Evolutionary conservation across 2,888 invertebrate genomes (phyloP).

Genomic region (Bhutanitis thaidina): DNA sequence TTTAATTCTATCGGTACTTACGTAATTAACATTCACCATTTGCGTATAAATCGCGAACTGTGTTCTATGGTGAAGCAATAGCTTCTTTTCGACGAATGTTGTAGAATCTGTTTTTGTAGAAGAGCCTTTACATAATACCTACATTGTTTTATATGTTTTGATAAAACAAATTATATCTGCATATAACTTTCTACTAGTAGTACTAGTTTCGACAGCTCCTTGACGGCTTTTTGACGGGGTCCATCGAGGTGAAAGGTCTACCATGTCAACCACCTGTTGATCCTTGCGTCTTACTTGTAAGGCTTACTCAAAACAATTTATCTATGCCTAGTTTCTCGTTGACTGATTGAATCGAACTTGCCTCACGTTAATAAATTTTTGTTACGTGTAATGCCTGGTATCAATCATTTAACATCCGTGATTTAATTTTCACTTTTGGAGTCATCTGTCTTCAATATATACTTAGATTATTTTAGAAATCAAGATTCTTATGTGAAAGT

Average conservation of each 20-base stretch:
- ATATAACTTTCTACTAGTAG: too few species aligned
- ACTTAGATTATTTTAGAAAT: conserved; percentile 2
- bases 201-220: too few species aligned
- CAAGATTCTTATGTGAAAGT: conserved; percentile 6
- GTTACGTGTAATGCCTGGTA: conserved; percentile 16
- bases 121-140: too few species aligned
- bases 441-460: conserved; percentile 4
- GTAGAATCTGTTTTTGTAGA: too few species aligned
- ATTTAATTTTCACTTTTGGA: conserved; percentile 13
- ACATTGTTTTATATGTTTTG: too few species aligned
- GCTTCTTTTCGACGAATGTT: too few species aligned
- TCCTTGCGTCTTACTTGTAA: conserved; percentile 5
- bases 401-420: conserved; percentile 12
- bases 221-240: too few species aligned
- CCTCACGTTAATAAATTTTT: conserved; percentile 15
- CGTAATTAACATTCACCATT: neutral
- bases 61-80: neutral
- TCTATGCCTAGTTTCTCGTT: conserved; percentile 9
- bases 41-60: neutral
- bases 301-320: conserved; percentile 10
- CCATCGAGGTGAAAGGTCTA: conserved; percentile 15
- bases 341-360: conserved; percentile 9
- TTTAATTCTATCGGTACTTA: neutral
- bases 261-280: conserved; percentile 15
- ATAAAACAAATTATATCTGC: too few species aligned